These are phyloP conservation scores for Anser cygnoides DNA, from an alignment of 2,113 vertebrate species.

Conservation along the genomic window DNA sequence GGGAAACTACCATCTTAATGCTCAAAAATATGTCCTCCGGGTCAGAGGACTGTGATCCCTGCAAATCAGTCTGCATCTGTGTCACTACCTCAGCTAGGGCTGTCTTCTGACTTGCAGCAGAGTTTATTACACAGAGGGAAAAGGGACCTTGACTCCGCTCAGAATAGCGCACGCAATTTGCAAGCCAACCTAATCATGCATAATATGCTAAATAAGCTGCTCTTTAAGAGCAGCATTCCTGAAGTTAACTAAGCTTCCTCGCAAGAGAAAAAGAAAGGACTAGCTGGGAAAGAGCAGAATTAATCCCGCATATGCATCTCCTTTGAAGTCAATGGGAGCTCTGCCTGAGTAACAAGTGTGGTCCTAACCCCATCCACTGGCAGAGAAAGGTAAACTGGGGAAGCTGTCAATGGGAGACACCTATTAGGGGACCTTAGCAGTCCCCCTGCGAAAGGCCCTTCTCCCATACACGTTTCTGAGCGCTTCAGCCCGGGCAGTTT, in stretches of 20 bases:
- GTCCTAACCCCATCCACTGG: constrained; percentile 64
- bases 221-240: constrained; percentile 4
- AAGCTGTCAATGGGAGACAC: constrained; percentile 32
- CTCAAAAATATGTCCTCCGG: background rate
- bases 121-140: background rate
- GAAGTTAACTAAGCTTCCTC: constrained; percentile 18
- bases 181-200: background rate
- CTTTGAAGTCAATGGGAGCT: constrained; percentile 40
- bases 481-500: constrained; percentile 6
- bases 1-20: background rate
- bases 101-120: background rate
- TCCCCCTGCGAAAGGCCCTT: background rate
- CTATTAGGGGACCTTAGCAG: constrained; percentile 13
- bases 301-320: constrained; percentile 25
- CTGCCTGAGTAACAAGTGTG: constrained; percentile 41
- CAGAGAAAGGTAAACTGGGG: constrained; percentile 58
- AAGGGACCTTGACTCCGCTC: background rate
- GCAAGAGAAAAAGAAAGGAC: background rate
- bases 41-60: background rate
- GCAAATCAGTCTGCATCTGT: background rate
- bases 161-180: background rate
- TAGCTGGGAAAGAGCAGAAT: constrained; percentile 34
- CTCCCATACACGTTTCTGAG: background rate
- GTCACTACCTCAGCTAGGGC: background rate
- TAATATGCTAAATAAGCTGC: background rate